phyloP scores from a whole-genome alignment of 1,140 invertebrate genomes.

The Micrasema longulum region DNA sequence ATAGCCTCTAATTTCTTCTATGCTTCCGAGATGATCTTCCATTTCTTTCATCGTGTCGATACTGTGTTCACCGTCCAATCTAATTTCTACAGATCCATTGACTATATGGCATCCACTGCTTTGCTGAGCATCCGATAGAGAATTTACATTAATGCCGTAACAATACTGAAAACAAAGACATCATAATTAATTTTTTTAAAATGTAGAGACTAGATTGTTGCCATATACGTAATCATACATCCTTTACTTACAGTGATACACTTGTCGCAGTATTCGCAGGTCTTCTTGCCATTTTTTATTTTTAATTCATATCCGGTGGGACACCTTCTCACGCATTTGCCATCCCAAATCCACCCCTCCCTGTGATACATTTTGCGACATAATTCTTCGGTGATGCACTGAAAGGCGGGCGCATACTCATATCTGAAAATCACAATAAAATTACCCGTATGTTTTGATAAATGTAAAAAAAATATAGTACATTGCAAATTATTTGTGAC shows the following conservation, averaged over 20 bases:
- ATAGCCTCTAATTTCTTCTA: constrained; percentile 79
- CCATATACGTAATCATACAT: no score
- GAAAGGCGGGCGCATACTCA: not conserved
- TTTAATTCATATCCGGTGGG: constrained; percentile 37
- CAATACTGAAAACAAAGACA: constrained; percentile 40
- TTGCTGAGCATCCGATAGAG: constrained; percentile 37
- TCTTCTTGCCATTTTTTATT: not conserved
- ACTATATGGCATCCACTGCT: constrained; percentile 59
- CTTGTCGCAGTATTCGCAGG: constrained; percentile 38
- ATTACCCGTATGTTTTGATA: no score
- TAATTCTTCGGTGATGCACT: constrained; percentile 44
- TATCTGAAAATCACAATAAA: constrained; percentile 36
- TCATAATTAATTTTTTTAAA: no score
- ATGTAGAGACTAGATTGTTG: not conserved
- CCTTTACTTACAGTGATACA: constrained; percentile 42
- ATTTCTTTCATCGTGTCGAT: constrained; percentile 74
- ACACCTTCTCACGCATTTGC: constrained; percentile 41
- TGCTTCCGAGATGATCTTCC: constrained; percentile 75
- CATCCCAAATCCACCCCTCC: constrained; percentile 43
- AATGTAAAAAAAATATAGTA: no score
- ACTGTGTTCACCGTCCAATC: constrained; percentile 36
- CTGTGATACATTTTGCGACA: constrained; percentile 57
- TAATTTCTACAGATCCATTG: constrained; percentile 48
- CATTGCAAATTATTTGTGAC: no score
- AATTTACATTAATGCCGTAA: constrained; percentile 27